Conservation (phyloP, 2,113 vertebrate species). For the Morone saxatilis region DNA sequence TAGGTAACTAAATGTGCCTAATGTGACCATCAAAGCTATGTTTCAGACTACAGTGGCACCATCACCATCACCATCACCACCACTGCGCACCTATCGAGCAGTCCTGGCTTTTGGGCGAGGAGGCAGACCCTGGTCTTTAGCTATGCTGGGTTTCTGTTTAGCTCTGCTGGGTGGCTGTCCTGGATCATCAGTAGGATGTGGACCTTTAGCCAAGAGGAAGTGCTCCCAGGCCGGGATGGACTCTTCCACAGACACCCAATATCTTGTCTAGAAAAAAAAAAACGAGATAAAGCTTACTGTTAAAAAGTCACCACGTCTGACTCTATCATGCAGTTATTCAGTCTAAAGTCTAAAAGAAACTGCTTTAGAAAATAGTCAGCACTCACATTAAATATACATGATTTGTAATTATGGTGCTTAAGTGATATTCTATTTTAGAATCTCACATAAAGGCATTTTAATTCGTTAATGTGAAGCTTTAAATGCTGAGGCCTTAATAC, state of each 20-base stretch:
- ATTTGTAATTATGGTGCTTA: neutral
- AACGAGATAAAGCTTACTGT: neutral
- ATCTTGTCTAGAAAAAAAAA: constrained; percentile 81
- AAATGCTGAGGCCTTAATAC: no score
- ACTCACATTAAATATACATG: no score
- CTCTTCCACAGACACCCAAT: constrained; percentile 91
- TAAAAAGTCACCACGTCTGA: neutral
- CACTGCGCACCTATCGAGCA: neutral
- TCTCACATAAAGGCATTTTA: no score
- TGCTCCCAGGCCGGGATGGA: constrained; percentile 89
- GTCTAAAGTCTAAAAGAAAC: no score
- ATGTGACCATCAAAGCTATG: neutral
- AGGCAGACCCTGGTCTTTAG: constrained; percentile 62
- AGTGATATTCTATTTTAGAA: neutral
- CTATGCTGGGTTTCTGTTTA: constrained; percentile 29
- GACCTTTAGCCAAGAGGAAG: constrained; percentile 89
- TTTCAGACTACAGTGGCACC: neutral
- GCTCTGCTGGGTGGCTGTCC: constrained; percentile 68
- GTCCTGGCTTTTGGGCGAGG: constrained; percentile 57
- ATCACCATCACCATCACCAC: neutral
- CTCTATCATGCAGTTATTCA: neutral
- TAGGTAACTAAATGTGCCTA: no score
- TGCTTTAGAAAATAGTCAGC: no score
- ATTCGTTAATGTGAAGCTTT: no score
- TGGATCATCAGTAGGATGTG: constrained; percentile 77